Evolutionary conservation across 2,888 invertebrate species (phyloP).

Genomic region (Nomada fabriciana): DNA sequence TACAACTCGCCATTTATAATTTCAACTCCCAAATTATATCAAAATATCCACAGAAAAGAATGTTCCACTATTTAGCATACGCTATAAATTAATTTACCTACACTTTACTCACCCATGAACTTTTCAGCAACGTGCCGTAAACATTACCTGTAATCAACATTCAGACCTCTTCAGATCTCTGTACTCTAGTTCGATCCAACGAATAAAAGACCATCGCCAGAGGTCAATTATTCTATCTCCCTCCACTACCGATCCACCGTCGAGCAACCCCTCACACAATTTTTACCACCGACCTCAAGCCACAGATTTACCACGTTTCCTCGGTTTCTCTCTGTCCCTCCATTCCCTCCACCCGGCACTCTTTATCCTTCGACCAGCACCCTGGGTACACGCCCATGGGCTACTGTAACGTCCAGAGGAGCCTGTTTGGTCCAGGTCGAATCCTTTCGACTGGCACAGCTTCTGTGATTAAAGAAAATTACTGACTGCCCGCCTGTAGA

Average conservation of each 20-base stretch:
- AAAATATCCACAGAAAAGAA: too few species aligned
- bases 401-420: constrained; percentile 45
- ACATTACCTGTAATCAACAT: not conserved
- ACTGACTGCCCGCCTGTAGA: constrained; percentile 75
- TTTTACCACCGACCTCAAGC: constrained; percentile 39
- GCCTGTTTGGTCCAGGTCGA: constrained; percentile 60
- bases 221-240: constrained; percentile 10
- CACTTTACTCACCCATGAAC: not conserved
- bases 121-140: not conserved
- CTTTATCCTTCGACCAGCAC: constrained; percentile 48
- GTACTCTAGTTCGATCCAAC: constrained; percentile 37
- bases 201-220: constrained; percentile 22
- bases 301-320: constrained; percentile 17
- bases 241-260: constrained; percentile 3
- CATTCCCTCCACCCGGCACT: constrained; percentile 28
- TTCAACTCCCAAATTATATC: too few species aligned
- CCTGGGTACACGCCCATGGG: constrained; percentile 39
- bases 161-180: constrained; percentile 10
- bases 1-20: too few species aligned
- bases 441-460: constrained; percentile 69
- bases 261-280: constrained; percentile 4
- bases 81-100: not conserved
- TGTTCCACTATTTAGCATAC: too few species aligned
- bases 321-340: constrained; percentile 37
- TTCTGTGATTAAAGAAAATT: constrained; percentile 84